Base-by-base conservation (phyloP, 1,140 invertebrate genomes). In the Theocolax elegans region DNA sequence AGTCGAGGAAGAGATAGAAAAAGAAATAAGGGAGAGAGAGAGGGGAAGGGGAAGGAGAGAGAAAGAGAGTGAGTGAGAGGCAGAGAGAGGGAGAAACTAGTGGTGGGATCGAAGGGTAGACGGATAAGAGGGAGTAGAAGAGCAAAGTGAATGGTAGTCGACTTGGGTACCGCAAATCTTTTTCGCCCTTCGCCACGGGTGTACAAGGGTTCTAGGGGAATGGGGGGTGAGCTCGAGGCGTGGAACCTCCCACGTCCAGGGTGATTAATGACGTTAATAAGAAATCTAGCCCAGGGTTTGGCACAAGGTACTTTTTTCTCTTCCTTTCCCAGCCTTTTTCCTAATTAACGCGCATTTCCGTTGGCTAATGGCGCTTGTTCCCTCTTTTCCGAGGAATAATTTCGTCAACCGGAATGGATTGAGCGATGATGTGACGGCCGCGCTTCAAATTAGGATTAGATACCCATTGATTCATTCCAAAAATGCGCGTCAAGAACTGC, bases 221-320 rank as follows among this genome's bases (percentile, higher is more conserved):
- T 10, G 10, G 4, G 23, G 48, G 23, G 23, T 4, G 13, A 49
- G 19, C 3, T 2, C 1, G 10, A 63, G 79, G 79, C 77, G 79
- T 79, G 78, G 81, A 82, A 80, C 77, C 75, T 76, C 74, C 72
- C 74, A 63, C 19, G 21, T 60, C 60, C 51, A 44, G 42, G n/a
- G 71, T 76, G 76, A 80, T 80, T 80, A 80, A 77, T 79, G 72
- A 72, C 68, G 73, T 77, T 79, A 79, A 77, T 79, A 79, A 77
- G 73, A 63, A 56, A 70, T 64, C 53, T 51, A 49, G 54, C 49
- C 35, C 29, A 9, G 12, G n/a, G 46, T 35, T 56, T 46, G 38
- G 25, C 38, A 13, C 46, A 6, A 54, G 53, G 9, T 31, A 2
- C 4, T 25, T 12, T 60, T 53, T 7, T 51, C 51, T 64, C 51